A percentile compares a stretch with the other conserved stretches of the same genome.
These are phyloP conservation scores for Acipenser ruthenus DNA, from an alignment of 2,797 vertebrate genomes.

Conservation along the genomic window DNA sequence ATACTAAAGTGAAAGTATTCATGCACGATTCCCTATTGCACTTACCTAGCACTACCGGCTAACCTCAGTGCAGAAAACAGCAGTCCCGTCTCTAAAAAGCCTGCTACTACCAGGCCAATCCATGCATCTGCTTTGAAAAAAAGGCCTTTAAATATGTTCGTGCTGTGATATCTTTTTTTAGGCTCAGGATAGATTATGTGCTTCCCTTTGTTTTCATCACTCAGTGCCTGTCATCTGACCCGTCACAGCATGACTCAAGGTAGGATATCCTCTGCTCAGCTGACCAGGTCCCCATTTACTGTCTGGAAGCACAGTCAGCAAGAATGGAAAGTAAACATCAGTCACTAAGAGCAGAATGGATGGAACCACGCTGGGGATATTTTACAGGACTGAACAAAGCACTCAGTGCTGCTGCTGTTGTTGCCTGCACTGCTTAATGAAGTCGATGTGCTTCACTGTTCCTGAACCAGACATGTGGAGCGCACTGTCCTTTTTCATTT, in stretches of 20 bases:
- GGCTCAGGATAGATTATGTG: neutral
- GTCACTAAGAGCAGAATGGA: neutral
- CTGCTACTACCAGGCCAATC: neutral
- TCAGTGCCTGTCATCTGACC: slow-evolving; percentile 19
- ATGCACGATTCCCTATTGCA: neutral
- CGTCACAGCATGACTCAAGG: slow-evolving; percentile 4
- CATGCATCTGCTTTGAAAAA: neutral
- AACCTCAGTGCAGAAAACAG: slow-evolving; percentile 8
- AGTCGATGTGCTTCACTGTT: too few species aligned
- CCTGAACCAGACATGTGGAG: too few species aligned
- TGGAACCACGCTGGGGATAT: neutral
- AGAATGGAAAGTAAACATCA: slow-evolving; percentile 10
- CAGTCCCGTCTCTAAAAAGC: neutral
- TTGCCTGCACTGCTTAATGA: neutral
- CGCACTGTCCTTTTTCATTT: too few species aligned
- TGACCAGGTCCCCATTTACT: slow-evolving; percentile 1
- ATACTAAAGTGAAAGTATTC: too few species aligned
- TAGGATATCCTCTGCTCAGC: slow-evolving; percentile 3
- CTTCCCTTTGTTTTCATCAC: slow-evolving; percentile 14
- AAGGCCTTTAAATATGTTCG: neutral
- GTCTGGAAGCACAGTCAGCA: slow-evolving; percentile 19
- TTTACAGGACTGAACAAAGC: neutral
- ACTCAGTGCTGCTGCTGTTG: neutral
- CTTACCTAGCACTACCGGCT: slow-evolving; percentile 14
- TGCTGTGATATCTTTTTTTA: neutral